These are phyloP conservation scores for Labeo rohita DNA, from an alignment of 2,113 vertebrate genomes.

Conservation along the genomic window DNA sequence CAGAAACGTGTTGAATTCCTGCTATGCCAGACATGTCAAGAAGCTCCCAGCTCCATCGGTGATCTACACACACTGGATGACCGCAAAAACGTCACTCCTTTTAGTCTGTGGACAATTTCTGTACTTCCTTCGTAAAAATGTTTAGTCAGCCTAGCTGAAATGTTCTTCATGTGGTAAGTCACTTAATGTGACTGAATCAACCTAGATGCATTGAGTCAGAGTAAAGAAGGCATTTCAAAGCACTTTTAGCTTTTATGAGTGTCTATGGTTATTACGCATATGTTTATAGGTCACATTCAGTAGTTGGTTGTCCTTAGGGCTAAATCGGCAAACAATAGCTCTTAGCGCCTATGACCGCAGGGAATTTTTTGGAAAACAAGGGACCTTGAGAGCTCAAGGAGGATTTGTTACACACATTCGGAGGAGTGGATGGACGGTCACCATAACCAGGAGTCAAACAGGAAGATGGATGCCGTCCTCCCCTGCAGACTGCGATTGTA, in stretches of 20 bases:
- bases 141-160: not conserved
- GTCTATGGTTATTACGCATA: not conserved
- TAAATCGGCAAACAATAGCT: constrained; percentile 32
- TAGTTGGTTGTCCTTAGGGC: constrained; percentile 1
- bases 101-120: not conserved
- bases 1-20: constrained; percentile 74
- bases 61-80: constrained; percentile 49
- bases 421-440: constrained; percentile 23
- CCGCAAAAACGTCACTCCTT: not conserved
- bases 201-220: not conserved
- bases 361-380: not conserved
- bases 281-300: not conserved
- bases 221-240: not conserved
- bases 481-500: not conserved
- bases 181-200: not conserved
- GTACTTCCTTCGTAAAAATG: not conserved
- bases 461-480: not conserved
- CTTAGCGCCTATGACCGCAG: constrained; percentile 21
- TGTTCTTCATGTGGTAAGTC: constrained; percentile 6
- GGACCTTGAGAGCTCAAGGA: constrained; percentile 13
- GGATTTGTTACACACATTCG: not conserved
- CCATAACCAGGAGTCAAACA: constrained; percentile 21
- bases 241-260: not conserved
- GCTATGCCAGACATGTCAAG: constrained; percentile 70
- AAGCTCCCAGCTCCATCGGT: constrained; percentile 61